Base-by-base conservation (phyloP, 2,797 vertebrate species). In the Myotis daubentonii region DNA sequence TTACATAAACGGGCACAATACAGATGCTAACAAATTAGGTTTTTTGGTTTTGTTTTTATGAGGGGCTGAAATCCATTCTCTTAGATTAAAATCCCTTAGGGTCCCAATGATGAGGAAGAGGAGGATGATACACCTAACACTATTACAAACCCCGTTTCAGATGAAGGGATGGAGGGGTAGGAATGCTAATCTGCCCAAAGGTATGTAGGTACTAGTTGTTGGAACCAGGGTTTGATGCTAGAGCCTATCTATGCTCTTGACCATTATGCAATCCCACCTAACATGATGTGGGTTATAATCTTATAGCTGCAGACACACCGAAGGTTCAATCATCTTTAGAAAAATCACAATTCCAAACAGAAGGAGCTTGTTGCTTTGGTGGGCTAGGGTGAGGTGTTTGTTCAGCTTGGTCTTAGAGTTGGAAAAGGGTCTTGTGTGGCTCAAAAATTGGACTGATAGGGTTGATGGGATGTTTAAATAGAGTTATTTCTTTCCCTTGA, bases 71-170 rank as follows among this genome's bases (percentile, higher is more conserved):
- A 75, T 94, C 7, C 55, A 11, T 94, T 92, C 90, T 76, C 19
- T 88, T 83, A 65, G 36, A 47, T 75, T 92, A 92, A 95, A 96
- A 76, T 92, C 8, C 38, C 74, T 85, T 65, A 87, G 47, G 8
- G 66, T 74, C 74, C 41, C 49, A 78, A 4, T 74, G 55, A 47
- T 44, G n/a, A 78, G 22, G 55, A 72, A 0, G 30, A 80, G 0
- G 22, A 83, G 13, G 30, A 66, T 60, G 55, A n/a, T 55, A 20
- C 19, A 20, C 20, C 19, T 83, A 76, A 53, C 7, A 30, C 5
- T 84, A 72, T 68, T 76, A 51, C 28, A 84, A 33, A 85, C 44
- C 2, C 20, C 12, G 17, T 71, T 81, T 68, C 72, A 80, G 88
- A 68, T 86, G 62, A 85, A 65, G 83, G 85, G 41, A 23, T 10